These are phyloP conservation scores for Chloroceryle inda DNA, from an alignment of 2,797 vertebrate species.

Conservation along the genomic window DNA sequence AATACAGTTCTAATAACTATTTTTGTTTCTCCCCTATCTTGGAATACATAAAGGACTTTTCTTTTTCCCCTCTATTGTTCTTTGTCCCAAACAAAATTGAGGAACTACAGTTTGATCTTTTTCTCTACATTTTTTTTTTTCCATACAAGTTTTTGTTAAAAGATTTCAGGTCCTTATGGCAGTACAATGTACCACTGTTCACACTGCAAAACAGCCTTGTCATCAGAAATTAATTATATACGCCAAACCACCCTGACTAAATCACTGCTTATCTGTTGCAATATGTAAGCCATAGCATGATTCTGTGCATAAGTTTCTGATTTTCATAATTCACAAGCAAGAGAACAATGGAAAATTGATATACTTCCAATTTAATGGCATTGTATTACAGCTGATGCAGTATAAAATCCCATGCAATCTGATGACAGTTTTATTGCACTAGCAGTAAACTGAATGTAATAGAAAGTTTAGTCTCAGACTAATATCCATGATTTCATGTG, in stretches of 20 bases:
- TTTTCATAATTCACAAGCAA: background rate
- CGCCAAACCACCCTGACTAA: background rate
- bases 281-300: background rate
- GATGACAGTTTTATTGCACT: constrained; percentile 16
- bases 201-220: background rate
- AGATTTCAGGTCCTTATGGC: background rate
- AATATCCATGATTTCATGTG: background rate
- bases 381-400: background rate
- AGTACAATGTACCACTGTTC: background rate
- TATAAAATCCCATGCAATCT: background rate
- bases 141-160: background rate
- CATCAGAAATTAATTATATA: background rate
- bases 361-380: background rate
- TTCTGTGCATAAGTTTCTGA: background rate
- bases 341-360: background rate
- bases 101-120: background rate
- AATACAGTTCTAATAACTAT: background rate
- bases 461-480: constrained; percentile 2
- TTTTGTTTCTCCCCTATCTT: background rate
- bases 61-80: background rate
- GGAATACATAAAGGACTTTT: background rate
- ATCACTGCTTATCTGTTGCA: background rate
- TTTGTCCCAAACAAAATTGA: background rate
- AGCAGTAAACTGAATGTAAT: background rate
- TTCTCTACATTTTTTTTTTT: background rate